These are phyloP conservation scores for Hemiprocne comata DNA, from an alignment of 2,113 vertebrate genomes.

Conservation along the genomic window DNA sequence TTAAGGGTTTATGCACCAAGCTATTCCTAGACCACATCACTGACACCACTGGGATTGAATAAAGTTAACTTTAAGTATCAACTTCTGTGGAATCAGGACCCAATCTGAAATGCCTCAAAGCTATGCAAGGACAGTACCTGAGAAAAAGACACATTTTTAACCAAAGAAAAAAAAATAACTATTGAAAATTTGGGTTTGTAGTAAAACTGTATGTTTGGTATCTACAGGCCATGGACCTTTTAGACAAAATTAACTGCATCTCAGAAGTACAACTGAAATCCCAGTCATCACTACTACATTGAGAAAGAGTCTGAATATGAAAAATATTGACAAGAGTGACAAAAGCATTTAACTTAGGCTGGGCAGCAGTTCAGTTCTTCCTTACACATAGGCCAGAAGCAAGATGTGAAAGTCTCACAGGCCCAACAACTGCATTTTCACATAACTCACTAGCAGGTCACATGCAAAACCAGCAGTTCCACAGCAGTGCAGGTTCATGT, in stretches of 20 bases:
- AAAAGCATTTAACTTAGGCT: background rate
- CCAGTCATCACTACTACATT: background rate
- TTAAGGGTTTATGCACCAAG: background rate
- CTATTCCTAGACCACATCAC: background rate
- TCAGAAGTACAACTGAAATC: background rate
- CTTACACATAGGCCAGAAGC: background rate
- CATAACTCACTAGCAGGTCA: accelerated
- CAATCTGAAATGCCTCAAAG: background rate
- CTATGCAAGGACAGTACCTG: background rate
- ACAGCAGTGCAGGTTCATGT: background rate
- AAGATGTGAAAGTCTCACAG: background rate
- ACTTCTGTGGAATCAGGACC: background rate
- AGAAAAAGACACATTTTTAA: background rate
- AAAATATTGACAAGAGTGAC: no score
- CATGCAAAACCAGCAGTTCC: background rate
- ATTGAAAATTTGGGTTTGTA: background rate
- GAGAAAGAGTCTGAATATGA: background rate
- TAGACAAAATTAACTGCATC: background rate
- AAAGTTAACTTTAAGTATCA: background rate
- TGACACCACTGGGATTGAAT: background rate
- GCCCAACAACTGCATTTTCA: background rate
- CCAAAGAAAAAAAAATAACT: background rate
- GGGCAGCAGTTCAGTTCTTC: background rate
- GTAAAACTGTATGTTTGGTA: background rate
- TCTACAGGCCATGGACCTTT: background rate